A percentile compares a stretch with the other conserved stretches of the same genome.
Conservation (phyloP, 2,113 vertebrate species). For the Lagopus leucura region DNA sequence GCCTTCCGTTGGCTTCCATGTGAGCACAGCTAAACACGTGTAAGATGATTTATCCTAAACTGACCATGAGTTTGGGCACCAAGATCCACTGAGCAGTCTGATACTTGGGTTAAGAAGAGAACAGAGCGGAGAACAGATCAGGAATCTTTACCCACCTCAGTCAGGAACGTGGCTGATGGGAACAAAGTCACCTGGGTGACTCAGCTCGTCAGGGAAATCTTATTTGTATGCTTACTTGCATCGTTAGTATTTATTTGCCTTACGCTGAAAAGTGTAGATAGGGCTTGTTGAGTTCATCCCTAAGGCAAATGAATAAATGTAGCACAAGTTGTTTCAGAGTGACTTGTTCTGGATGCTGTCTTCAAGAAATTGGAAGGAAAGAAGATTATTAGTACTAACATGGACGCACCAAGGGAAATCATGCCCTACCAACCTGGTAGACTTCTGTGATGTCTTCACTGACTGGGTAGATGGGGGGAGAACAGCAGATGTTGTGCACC, state of each 20-base stretch:
- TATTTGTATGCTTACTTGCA: fast-evolving
- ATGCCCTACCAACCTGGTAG: no score
- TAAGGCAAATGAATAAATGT: fast-evolving
- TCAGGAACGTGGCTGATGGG: background rate
- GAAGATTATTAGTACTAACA: no score
- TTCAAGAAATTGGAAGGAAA: no score
- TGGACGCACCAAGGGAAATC: no score
- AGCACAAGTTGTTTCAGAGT: background rate
- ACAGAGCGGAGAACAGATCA: background rate
- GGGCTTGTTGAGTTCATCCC: background rate
- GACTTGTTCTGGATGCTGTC: background rate
- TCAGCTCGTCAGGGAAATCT: background rate
- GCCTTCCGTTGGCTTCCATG: fast-evolving
- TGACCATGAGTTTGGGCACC: background rate
- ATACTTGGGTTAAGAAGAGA: background rate
- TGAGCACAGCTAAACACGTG: fast-evolving
- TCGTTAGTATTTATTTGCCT: no score
- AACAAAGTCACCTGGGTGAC: background rate
- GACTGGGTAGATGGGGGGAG: no score
- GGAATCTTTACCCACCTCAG: background rate
- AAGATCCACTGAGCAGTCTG: background rate
- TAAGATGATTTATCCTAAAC: background rate
- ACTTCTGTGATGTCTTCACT: no score
- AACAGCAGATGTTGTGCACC: no score
- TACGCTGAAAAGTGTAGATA: fast-evolving